Evolutionary conservation across 2,888 invertebrate genomes (phyloP), one percentile per base, ranked within the genome.

Genomic region (Automeris io): DNA sequence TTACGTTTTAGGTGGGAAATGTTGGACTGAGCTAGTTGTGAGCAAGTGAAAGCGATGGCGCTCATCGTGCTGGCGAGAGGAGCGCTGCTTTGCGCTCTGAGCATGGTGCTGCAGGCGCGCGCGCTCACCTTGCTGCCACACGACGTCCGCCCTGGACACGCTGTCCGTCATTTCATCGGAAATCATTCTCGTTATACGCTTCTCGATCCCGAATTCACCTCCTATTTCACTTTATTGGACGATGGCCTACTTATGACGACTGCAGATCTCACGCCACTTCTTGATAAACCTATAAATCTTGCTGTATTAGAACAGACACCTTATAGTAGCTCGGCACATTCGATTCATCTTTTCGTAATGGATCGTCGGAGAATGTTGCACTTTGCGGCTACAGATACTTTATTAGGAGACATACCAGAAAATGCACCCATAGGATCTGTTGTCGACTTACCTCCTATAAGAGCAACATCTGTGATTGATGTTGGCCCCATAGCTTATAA

Each of bases 231-330:
- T 6, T 92, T 96, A 50, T 89, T 96, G 40, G 92, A 93, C 51
- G 93, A 95, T 72, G 96, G 96, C 36, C 90, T 95, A 40, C 91
- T 97, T 40, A 97, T 96, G 95, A 96, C 96, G 32, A 96, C 95
- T 18, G 91, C 94, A 24, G 95, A 95, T 65, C 89, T 96, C 26
- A 90, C 92, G 37, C 94, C 95, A 8, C 81, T 96, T 44, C 91
- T 95, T 43, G 92, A 95, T 70, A 90, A 91, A 49, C 94, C 94
- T 0, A 92, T 96, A 18, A 92, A 94, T 67, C 88, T 96, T 41
- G 90, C 95, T 37, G 91, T 96, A 12, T 82, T 95, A 39, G 95
- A 95, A 67, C 93, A 95, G 68, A 91, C 92, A 33, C 92, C 92
- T 3, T 95, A 94, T 70, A 90, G 90, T 49, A 94, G 94, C 46